phyloP scores from a whole-genome alignment of 2,888 invertebrate species.

The Nemurella pictetii region DNA sequence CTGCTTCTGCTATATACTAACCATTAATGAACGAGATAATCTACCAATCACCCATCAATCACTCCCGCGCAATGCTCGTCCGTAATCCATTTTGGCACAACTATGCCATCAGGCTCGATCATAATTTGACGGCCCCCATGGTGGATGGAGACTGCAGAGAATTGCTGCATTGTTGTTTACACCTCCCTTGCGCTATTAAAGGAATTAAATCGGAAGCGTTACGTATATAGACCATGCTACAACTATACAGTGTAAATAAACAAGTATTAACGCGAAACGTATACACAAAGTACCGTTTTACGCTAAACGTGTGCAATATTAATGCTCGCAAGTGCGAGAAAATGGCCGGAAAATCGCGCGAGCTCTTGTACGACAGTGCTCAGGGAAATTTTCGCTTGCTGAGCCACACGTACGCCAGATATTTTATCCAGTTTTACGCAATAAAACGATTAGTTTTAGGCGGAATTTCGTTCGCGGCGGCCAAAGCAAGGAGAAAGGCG shows the following conservation, averaged over 20 bases:
- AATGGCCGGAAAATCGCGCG: too few species aligned
- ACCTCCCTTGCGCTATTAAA: neutral
- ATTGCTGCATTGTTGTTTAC: neutral
- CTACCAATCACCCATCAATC: neutral
- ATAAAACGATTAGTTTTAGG: conserved; percentile 10
- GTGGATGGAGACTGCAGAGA: neutral
- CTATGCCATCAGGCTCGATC: neutral
- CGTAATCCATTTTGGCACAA: neutral
- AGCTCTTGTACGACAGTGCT: neutral
- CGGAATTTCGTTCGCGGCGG: neutral
- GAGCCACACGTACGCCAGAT: neutral
- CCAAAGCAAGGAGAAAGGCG: neutral
- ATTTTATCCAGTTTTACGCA: conserved; percentile 3
- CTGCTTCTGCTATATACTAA: neutral
- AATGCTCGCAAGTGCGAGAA: neutral
- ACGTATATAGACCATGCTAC: neutral
- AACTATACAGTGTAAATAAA: neutral
- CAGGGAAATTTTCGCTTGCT: neutral
- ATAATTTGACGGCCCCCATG: neutral
- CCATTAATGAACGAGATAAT: neutral
- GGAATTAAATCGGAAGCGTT: neutral
- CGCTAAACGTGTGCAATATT: neutral
- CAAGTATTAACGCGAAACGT: neutral
- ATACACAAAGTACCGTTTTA: neutral
- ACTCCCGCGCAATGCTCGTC: neutral